Percentiles rank a stretch among this genome's conserved stretches.
Evolutionary conservation across 1,140 invertebrate species (phyloP).

Genomic region (Metopolophium dirhodum): DNA sequence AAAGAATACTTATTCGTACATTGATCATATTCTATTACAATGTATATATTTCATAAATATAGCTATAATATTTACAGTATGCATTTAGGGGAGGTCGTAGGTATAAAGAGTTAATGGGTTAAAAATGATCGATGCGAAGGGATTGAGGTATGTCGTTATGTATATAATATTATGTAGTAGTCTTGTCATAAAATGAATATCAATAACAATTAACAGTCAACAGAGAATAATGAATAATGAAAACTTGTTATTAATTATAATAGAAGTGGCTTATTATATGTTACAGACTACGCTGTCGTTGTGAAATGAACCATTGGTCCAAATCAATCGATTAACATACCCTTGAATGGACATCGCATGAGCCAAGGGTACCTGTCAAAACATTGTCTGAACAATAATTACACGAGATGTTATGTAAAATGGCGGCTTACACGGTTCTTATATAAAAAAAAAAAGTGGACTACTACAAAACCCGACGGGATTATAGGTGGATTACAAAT

Average conservation of each 20-base stretch:
- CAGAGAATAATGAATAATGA: conserved; percentile 2
- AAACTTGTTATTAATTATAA: conserved; percentile 2
- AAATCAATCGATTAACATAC: conserved; percentile 49
- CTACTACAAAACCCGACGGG: conserved; percentile 49
- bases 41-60: not conserved
- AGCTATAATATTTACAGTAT: not conserved
- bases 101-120: not conserved
- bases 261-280: not conserved
- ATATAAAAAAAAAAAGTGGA: not conserved
- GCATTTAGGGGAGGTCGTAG: not conserved
- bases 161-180: not conserved
- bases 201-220: conserved; percentile 10
- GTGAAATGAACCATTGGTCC: conserved; percentile 31
- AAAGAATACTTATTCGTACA: not conserved
- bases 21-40: not conserved
- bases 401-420: conserved; percentile 56
- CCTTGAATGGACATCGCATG: conserved; percentile 17
- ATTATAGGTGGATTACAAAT: conserved; percentile 56
- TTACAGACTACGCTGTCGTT: not conserved
- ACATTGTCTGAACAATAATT: conserved; percentile 53
- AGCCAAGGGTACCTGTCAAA: conserved; percentile 50
- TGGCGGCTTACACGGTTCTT: conserved; percentile 55
- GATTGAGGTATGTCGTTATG: not conserved
- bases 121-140: not conserved
- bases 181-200: not conserved